Percentiles rank a stretch among this genome's conserved stretches.
Conservation (phyloP, 2,888 invertebrate genomes). For the Lycophotia porphyrea region DNA sequence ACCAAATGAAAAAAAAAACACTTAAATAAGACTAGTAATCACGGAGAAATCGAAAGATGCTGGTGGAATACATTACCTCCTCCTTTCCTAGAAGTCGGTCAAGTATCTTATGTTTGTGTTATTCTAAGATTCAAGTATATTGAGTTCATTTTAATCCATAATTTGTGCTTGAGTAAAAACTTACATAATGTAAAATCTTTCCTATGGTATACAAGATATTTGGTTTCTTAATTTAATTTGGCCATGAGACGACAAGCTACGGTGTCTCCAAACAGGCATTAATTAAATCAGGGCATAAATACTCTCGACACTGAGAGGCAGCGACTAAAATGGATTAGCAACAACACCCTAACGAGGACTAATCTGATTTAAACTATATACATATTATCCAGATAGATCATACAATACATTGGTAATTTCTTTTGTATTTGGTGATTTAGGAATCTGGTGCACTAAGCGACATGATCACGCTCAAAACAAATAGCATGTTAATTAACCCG, state of each 20-base stretch:
- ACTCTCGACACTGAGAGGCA: slow-evolving; percentile 17
- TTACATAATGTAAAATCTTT: neutral
- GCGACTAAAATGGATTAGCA: slow-evolving; percentile 39
- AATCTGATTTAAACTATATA: no score
- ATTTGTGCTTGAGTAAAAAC: neutral
- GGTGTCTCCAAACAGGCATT: slow-evolving; percentile 25
- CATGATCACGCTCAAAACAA: no score
- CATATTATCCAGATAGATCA: neutral
- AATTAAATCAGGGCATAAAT: slow-evolving; percentile 42
- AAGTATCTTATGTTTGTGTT: neutral
- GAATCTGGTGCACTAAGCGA: neutral
- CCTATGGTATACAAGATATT: slow-evolving; percentile 15
- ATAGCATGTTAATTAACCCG: no score
- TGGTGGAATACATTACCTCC: no score
- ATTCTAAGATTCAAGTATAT: neutral
- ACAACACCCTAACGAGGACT: slow-evolving; percentile 3
- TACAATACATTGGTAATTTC: neutral
- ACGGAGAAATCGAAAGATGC: no score
- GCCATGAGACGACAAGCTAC: slow-evolving; percentile 25
- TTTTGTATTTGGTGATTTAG: neutral
- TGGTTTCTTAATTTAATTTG: slow-evolving; percentile 30
- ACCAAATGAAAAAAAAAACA: no score
- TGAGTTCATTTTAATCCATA: neutral
- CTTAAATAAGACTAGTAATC: no score
- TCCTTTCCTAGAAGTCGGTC: no score